Evolutionary conservation across 2,888 invertebrate genomes (phyloP).

Genomic region (Coelopa pilipes): DNA sequence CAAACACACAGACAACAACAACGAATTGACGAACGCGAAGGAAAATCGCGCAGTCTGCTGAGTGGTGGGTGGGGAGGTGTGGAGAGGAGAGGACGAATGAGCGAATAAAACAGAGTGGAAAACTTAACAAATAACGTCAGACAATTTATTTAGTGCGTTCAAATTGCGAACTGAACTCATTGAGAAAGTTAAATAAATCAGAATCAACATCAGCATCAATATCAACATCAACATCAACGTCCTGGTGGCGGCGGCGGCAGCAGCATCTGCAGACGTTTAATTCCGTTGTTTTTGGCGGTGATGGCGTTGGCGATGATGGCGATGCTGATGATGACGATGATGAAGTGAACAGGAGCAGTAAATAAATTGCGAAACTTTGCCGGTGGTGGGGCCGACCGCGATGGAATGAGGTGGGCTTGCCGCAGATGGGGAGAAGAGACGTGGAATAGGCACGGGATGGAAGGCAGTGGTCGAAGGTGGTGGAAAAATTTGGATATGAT

Average conservation of each 20-base stretch:
- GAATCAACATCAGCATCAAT: slow-evolving; percentile 33
- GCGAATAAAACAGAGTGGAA: slow-evolving; percentile 1
- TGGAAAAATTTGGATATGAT: too few species aligned
- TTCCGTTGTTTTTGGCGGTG: too few species aligned
- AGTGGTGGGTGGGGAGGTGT: too few species aligned
- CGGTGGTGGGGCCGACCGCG: too few species aligned
- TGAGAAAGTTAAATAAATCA: slow-evolving; percentile 37
- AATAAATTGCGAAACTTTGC: too few species aligned
- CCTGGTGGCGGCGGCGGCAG: background rate
- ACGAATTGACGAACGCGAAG: too few species aligned
- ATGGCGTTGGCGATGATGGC: too few species aligned
- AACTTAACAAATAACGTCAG: slow-evolving; percentile 31
- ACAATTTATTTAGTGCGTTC: slow-evolving; percentile 32
- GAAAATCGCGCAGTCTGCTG: too few species aligned
- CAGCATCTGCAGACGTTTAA: background rate
- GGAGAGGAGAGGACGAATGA: background rate
- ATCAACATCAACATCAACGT: slow-evolving; percentile 23
- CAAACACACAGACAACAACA: background rate
- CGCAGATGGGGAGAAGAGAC: too few species aligned
- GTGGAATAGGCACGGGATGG: too few species aligned
- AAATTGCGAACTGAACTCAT: slow-evolving; percentile 36
- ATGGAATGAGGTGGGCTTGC: too few species aligned
- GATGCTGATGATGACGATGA: background rate
- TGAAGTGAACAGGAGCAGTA: background rate
- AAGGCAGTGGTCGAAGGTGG: too few species aligned